Percentiles rank a stretch among this genome's conserved stretches.
Evolutionary conservation across 2,888 invertebrate genomes (phyloP).

Genomic region (Xestia rhomboidea): DNA sequence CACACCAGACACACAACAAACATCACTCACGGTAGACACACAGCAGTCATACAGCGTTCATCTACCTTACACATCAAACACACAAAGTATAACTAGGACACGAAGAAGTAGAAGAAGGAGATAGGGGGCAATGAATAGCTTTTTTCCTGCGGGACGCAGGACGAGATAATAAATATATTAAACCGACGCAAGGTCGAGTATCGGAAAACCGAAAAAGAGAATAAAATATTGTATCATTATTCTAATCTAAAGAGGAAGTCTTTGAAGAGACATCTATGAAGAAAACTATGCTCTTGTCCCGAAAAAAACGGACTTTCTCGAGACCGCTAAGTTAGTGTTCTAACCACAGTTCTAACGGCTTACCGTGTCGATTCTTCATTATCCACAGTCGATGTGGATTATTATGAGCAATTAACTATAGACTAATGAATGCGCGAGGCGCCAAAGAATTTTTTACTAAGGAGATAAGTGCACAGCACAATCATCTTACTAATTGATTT

Average conservation of each 20-base stretch:
- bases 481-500: constrained; percentile 51
- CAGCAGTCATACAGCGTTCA: no score
- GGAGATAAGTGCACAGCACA: constrained; percentile 38
- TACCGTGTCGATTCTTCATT: constrained; percentile 28
- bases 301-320: neutral
- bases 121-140: no score
- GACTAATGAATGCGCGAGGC: constrained; percentile 55
- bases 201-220: no score
- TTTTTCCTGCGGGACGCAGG: no score
- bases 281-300: neutral
- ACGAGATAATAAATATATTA: no score
- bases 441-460: constrained; percentile 55
- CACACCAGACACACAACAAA: no score
- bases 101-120: no score
- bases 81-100: no score
- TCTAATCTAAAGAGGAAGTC: neutral
- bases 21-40: no score
- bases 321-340: neutral
- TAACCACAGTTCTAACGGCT: neutral
- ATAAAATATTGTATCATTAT: neutral
- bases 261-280: neutral
- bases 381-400: constrained; percentile 45
- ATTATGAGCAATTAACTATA: constrained; percentile 62
- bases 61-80: no score
- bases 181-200: no score